Conservation (phyloP, 2,113 vertebrate species). For the Phalacrocorax aristotelis region DNA sequence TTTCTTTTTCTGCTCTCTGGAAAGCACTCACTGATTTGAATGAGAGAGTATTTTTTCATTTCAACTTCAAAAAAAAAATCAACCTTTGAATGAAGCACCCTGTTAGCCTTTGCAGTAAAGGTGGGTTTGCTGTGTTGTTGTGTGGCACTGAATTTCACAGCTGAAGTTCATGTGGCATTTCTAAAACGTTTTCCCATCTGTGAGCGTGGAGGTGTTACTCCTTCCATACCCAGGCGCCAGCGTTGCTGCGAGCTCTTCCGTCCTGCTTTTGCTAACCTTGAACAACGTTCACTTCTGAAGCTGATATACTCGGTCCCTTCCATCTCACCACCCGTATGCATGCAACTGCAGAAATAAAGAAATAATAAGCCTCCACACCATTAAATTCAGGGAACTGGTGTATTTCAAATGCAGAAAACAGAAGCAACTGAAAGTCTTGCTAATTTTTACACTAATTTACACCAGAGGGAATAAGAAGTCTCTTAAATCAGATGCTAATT, state of each 20-base stretch:
- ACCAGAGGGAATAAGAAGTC: constrained; percentile 62
- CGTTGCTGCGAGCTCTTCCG: not conserved
- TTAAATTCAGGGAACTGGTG: constrained; percentile 24
- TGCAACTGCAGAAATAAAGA: not conserved
- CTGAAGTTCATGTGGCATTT: not conserved
- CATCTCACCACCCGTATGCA: not conserved
- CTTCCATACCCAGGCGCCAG: not conserved
- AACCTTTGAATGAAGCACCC: not conserved
- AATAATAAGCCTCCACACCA: constrained; percentile 13
- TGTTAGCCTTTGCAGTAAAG: not conserved
- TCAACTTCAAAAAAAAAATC: not conserved
- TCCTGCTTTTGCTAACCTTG: not conserved
- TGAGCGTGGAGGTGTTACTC: not conserved
- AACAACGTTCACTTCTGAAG: not conserved
- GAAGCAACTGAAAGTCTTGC: constrained; percentile 45
- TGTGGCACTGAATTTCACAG: not conserved
- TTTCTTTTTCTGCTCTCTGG: not conserved
- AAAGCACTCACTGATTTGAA: not conserved
- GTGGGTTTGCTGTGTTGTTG: not conserved
- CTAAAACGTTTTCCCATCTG: not conserved
- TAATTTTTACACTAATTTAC: constrained; percentile 72
- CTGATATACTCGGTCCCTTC: not conserved
- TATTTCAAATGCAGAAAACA: constrained; percentile 39
- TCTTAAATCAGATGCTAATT: constrained; percentile 70
- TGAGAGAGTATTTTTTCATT: not conserved